A percentile compares a stretch with the other conserved stretches of the same genome.
These are phyloP conservation scores for Chaenogobius annularis DNA, from an alignment of 2,113 vertebrate genomes.

Conservation along the genomic window DNA sequence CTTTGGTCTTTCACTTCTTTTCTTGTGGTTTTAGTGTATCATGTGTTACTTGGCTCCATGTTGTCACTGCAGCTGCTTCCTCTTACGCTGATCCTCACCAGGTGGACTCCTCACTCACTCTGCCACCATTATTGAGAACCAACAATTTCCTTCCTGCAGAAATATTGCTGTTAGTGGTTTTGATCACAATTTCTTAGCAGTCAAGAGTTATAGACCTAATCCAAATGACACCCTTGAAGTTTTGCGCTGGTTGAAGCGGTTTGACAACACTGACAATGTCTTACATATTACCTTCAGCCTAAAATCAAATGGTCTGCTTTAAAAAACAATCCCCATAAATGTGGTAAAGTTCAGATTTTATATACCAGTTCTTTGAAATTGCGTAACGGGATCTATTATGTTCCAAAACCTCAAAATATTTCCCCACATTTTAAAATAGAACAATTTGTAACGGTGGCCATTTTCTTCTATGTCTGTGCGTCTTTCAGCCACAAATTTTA, in stretches of 20 bases:
- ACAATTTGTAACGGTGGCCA: constrained; percentile 53
- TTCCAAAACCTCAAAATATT: constrained; percentile 55
- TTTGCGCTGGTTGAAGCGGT: background rate
- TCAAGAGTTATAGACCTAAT: constrained; percentile 4
- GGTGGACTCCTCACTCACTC: constrained; percentile 36
- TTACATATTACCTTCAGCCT: background rate
- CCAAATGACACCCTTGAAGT: background rate
- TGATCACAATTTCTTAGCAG: background rate
- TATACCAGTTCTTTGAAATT: constrained; percentile 37
- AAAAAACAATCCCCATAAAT: constrained; percentile 32
- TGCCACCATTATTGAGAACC: constrained; percentile 24
- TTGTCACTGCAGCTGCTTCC: constrained; percentile 60
- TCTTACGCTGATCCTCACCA: constrained; percentile 55
- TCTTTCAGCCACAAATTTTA: constrained; percentile 43
- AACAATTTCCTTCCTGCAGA: constrained; percentile 14
- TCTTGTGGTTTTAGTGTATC: constrained; percentile 18
- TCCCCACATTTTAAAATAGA: constrained; percentile 53
- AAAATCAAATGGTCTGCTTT: background rate
- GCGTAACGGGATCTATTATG: constrained; percentile 40
- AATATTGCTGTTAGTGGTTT: constrained; percentile 21
- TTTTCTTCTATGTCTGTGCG: constrained; percentile 43
- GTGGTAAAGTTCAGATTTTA: constrained; percentile 35
- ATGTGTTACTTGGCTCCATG: constrained; percentile 38
- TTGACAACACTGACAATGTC: background rate
- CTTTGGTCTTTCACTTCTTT: constrained; percentile 32